Percentiles rank a stretch among this genome's conserved stretches.
Evolutionary conservation across 2,888 invertebrate genomes (phyloP).

Genomic region (Uropetala carovei): DNA sequence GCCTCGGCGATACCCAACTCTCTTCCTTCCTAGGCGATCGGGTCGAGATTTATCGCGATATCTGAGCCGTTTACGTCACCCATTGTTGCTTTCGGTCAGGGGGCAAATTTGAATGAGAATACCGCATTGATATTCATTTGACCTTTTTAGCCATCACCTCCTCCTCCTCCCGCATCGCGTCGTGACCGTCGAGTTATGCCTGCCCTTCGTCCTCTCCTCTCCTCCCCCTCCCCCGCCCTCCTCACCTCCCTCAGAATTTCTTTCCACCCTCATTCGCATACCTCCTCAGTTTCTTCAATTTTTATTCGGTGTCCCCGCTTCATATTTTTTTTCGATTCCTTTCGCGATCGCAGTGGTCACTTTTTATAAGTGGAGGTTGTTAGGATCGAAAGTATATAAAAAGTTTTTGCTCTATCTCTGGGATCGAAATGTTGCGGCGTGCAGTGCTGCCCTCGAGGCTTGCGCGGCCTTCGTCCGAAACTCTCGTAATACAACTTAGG

Average conservation of each 20-base stretch:
- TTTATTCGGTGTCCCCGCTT: no score
- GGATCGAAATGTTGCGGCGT: background rate
- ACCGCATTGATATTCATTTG: conserved; percentile 64
- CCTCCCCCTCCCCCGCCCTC: background rate
- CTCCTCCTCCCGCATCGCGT: background rate
- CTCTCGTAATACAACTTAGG: no score
- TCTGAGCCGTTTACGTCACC: conserved; percentile 59
- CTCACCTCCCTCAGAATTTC: background rate
- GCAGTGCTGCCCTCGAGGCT: background rate
- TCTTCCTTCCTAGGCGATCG: conserved; percentile 34
- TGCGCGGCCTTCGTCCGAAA: background rate
- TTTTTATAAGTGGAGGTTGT: background rate
- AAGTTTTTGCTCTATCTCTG: background rate
- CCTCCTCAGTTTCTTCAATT: background rate
- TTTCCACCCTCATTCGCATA: background rate
- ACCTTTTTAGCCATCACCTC: conserved; percentile 51
- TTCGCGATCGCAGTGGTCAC: conserved; percentile 6
- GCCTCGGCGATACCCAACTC: conserved; percentile 20
- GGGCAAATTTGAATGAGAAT: conserved; percentile 64
- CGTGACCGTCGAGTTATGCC: conserved; percentile 51
- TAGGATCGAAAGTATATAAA: background rate
- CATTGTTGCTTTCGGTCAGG: conserved; percentile 62
- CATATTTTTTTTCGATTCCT: background rate
- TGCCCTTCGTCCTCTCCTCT: background rate
- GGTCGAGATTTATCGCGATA: conserved; percentile 54